Evolutionary conservation across 1,140 invertebrate species (phyloP).

Genomic region (Pogonomyrmex californicus): DNA sequence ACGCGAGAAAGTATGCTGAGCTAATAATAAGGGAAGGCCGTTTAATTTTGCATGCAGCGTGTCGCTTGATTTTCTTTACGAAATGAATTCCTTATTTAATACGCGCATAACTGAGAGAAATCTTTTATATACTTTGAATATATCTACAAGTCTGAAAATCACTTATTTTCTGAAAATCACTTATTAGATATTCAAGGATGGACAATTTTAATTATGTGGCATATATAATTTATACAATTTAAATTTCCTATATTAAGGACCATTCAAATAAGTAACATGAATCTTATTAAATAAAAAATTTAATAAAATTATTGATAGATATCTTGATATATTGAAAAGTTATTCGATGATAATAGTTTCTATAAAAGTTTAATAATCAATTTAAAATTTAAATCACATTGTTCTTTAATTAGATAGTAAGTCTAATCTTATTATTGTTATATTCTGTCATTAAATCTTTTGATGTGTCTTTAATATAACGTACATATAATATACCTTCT

Average conservation of each 20-base stretch:
- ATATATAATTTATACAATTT: constrained; percentile 13
- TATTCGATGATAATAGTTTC: constrained; percentile 3
- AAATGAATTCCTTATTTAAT: constrained; percentile 44
- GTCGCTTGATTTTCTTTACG: constrained; percentile 10
- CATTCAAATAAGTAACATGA: background rate
- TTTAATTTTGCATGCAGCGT: constrained; percentile 53
- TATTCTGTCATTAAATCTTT: background rate
- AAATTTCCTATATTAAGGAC: background rate
- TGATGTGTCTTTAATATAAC: background rate
- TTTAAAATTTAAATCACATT: constrained; percentile 13
- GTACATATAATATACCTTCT: background rate
- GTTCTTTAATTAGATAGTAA: background rate
- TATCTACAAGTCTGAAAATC: background rate
- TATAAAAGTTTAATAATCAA: background rate
- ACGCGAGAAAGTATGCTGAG: constrained; percentile 17
- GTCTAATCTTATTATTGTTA: constrained; percentile 4
- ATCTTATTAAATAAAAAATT: background rate
- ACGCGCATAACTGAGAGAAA: background rate
- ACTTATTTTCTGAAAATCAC: background rate
- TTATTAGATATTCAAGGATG: background rate
- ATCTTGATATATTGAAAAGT: background rate
- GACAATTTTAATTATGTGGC: background rate
- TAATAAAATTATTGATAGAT: background rate
- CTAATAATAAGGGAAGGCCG: constrained; percentile 61
- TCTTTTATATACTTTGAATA: background rate